Conservation (phyloP, 1,140 invertebrate genomes). For the Tetramorium simillimum region DNA sequence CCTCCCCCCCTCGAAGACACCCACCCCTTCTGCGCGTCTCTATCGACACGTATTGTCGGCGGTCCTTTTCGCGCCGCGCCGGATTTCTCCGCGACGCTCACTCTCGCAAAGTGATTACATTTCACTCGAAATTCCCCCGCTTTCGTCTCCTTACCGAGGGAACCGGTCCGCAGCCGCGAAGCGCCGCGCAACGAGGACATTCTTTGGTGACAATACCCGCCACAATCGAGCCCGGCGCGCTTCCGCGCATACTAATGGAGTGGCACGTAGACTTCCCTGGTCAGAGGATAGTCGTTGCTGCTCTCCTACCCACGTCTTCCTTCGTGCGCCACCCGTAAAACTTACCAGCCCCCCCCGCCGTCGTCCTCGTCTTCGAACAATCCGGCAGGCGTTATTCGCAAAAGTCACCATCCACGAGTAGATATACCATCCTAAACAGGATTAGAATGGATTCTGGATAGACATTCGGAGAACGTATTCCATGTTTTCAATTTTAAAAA, state of each 20-base stretch:
- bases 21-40: not conserved
- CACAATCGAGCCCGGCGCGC: constrained; percentile 77
- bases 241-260: constrained; percentile 80
- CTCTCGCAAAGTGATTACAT: constrained; percentile 57
- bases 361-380: constrained; percentile 24
- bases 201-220: constrained; percentile 78
- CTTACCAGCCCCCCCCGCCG: constrained; percentile 38
- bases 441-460: no score
- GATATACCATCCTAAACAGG: constrained; percentile 1
- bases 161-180: not conserved
- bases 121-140: constrained; percentile 47
- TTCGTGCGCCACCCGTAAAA: constrained; percentile 56
- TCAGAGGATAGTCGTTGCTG: constrained; percentile 62
- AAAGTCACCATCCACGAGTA: not conserved
- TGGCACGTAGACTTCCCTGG: constrained; percentile 66
- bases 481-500: no score
- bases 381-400: not conserved
- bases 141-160: constrained; percentile 4
- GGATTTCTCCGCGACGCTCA: not conserved
- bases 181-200: constrained; percentile 76
- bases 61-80: not conserved
- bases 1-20: not conserved
- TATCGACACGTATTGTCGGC: not conserved
- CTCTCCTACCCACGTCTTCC: constrained; percentile 18
- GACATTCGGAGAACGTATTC: no score